A percentile compares a stretch with the other conserved stretches of the same genome.
These are phyloP conservation scores for Nesidiocoris tenuis DNA, from an alignment of 2,888 invertebrate genomes.

Conservation along the genomic window DNA sequence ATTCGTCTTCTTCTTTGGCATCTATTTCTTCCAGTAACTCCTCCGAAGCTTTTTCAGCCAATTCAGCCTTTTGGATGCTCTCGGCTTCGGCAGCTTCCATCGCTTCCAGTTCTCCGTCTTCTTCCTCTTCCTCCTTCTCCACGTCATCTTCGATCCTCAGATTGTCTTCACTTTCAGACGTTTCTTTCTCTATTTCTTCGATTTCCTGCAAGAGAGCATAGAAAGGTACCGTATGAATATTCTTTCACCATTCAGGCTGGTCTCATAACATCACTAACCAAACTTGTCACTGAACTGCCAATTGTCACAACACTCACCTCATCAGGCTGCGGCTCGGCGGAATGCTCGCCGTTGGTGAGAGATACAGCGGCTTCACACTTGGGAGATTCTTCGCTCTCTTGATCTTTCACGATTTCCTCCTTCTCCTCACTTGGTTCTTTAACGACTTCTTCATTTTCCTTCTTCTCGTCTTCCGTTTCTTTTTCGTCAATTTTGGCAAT, in stretches of 20 bases:
- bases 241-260: no score
- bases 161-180: constrained; percentile 25
- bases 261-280: no score
- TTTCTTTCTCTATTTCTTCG: constrained; percentile 9
- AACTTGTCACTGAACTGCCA: no score
- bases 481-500: background rate
- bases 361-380: background rate
- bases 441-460: background rate
- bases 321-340: constrained; percentile 7
- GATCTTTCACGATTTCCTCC: background rate
- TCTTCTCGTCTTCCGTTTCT: background rate
- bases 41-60: background rate
- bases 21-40: constrained; percentile 31
- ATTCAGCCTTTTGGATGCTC: background rate
- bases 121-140: constrained; percentile 53
- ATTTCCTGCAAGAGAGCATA: constrained; percentile 12
- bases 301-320: no score
- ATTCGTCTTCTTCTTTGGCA: constrained; percentile 13
- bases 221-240: no score
- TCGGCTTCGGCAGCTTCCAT: constrained; percentile 39
- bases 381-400: background rate
- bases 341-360: constrained; percentile 36
- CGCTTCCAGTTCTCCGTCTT: constrained; percentile 50
- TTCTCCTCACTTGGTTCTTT: background rate
- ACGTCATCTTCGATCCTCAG: constrained; percentile 28